phyloP scores from a whole-genome alignment of 2,888 invertebrate genomes.

The Lymantria dispar region DNA sequence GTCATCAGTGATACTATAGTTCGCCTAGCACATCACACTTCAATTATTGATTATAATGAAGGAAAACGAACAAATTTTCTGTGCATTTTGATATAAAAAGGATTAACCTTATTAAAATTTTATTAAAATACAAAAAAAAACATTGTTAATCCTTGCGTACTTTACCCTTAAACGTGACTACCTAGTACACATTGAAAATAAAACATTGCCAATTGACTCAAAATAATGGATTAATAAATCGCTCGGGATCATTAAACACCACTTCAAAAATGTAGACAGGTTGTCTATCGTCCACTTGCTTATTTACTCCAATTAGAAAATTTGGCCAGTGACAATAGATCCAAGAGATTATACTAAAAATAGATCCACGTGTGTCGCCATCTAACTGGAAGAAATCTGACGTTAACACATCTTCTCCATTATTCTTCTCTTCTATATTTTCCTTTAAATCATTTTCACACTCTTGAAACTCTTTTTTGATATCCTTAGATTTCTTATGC shows the following conservation, averaged over 20 bases:
- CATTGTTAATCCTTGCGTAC: too few species aligned
- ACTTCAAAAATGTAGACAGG: neutral
- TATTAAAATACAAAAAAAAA: too few species aligned
- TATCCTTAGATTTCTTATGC: neutral
- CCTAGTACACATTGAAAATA: too few species aligned
- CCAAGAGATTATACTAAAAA: neutral
- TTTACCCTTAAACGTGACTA: too few species aligned
- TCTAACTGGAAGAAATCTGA: neutral
- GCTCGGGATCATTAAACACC: neutral
- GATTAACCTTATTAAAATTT: too few species aligned
- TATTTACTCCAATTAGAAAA: neutral
- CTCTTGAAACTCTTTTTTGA: neutral
- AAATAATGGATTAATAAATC: neutral
- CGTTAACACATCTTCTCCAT: neutral
- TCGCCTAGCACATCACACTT: too few species aligned
- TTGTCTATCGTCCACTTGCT: conserved; percentile 2
- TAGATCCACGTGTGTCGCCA: neutral
- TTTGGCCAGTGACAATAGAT: neutral
- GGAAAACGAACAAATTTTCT: too few species aligned
- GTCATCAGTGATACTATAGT: too few species aligned
- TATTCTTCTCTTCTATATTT: neutral
- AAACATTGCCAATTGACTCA: too few species aligned
- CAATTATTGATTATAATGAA: too few species aligned
- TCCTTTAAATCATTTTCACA: neutral
- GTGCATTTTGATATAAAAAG: too few species aligned